Conservation (phyloP, 2,888 invertebrate species). For the Ectemnius lituratus region DNA sequence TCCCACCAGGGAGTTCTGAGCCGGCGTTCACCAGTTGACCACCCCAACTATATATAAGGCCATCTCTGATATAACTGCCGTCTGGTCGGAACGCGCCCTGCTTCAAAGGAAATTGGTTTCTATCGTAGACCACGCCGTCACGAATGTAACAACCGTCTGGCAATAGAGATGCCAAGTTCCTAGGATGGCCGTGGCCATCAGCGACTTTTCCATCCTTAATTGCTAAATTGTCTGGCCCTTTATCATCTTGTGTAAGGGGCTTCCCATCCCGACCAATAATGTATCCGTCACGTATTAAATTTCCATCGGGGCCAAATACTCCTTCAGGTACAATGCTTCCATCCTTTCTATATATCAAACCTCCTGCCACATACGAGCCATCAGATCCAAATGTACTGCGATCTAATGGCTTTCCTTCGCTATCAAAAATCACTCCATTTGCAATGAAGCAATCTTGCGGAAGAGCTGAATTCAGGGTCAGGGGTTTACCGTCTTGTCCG, state of each 20-base stretch:
- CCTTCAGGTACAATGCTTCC: constrained; percentile 69
- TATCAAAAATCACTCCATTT: constrained; percentile 71
- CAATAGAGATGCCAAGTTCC: constrained; percentile 69
- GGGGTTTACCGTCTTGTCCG: constrained; percentile 69
- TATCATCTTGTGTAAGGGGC: constrained; percentile 70
- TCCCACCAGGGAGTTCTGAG: constrained; percentile 66
- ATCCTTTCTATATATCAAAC: constrained; percentile 69
- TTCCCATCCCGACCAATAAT: constrained; percentile 72
- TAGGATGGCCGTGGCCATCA: constrained; percentile 66
- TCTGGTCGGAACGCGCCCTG: constrained; percentile 73
- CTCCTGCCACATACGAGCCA: constrained; percentile 71
- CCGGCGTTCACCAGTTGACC: constrained; percentile 72
- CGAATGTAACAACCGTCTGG: constrained; percentile 74
- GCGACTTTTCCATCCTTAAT: constrained; percentile 72
- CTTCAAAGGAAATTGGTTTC: constrained; percentile 66
- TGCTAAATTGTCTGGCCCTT: constrained; percentile 70
- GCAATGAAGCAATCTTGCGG: constrained; percentile 71
- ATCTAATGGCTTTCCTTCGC: constrained; percentile 65
- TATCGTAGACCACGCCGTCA: constrained; percentile 70
- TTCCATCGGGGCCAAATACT: constrained; percentile 72
- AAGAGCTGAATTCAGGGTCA: constrained; percentile 67
- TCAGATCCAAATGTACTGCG: constrained; percentile 72
- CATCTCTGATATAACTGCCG: constrained; percentile 72
- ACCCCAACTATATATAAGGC: constrained; percentile 72
- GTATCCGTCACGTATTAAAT: constrained; percentile 71